Percentiles rank a stretch among this genome's conserved stretches.
Evolutionary conservation across 2,113 vertebrate species (phyloP).

Genomic region (Alces alces): DNA sequence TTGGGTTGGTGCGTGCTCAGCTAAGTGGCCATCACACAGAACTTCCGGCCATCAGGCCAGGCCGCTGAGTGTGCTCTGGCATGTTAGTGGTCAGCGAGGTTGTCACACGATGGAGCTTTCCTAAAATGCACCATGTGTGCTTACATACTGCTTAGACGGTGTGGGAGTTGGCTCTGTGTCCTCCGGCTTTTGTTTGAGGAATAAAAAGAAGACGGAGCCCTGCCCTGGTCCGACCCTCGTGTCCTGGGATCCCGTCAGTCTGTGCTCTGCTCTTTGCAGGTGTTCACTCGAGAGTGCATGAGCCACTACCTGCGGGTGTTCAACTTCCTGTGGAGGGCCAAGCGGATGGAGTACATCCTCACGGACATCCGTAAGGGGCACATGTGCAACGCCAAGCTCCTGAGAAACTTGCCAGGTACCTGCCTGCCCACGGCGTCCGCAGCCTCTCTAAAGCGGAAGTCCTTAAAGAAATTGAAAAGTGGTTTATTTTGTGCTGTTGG

Average conservation of each 20-base stretch:
- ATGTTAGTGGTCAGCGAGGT: fast-evolving
- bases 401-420: constrained; percentile 93
- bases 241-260: not conserved
- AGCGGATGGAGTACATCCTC: constrained; percentile 98
- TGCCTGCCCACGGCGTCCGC: not conserved
- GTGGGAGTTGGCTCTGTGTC: not conserved
- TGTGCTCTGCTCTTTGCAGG: constrained; percentile 76
- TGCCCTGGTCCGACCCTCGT: not conserved
- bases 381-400: constrained; percentile 97
- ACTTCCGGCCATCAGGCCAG: too few species aligned
- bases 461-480: not conserved
- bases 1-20: not conserved
- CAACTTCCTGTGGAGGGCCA: constrained; percentile 97
- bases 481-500: too few species aligned
- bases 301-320: constrained; percentile 96
- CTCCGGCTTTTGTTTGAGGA: not conserved
- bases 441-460: fast-evolving
- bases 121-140: fast-evolving
- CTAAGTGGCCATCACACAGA: not conserved
- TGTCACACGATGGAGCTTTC: fast-evolving
- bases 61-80: not conserved
- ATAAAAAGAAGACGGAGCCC: not conserved
- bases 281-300: constrained; percentile 99
- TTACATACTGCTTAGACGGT: fast-evolving
- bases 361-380: constrained; percentile 99